Conservation (phyloP, 2,113 vertebrate species). For the Tetraodon nigroviridis region DNA sequence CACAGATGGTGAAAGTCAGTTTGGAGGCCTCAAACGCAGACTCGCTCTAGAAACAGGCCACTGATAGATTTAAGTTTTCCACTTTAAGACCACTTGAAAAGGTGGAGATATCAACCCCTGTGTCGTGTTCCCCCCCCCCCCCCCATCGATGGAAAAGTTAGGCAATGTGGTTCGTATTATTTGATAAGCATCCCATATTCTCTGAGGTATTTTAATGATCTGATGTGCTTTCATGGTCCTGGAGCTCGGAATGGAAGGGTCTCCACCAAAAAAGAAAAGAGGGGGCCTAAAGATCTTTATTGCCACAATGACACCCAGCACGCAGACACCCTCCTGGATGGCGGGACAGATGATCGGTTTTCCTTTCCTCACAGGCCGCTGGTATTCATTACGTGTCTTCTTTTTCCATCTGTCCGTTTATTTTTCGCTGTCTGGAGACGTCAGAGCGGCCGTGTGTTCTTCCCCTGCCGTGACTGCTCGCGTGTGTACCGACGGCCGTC, state of each 20-base stretch:
- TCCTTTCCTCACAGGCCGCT: slow-evolving; percentile 51
- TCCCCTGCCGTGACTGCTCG: slow-evolving; percentile 43
- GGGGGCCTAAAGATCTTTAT: slow-evolving; percentile 43
- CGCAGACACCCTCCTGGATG: slow-evolving; percentile 3
- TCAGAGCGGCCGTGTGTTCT: slow-evolving; percentile 43
- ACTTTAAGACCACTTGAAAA: slow-evolving; percentile 70
- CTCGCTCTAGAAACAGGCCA: slow-evolving; percentile 14
- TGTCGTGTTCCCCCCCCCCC: slow-evolving; percentile 48
- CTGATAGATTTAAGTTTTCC: slow-evolving; percentile 35
- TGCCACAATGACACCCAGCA: slow-evolving; percentile 33
- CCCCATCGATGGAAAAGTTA: slow-evolving; percentile 45
- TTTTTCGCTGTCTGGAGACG: slow-evolving; percentile 67
- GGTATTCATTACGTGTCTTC: slow-evolving; percentile 64
- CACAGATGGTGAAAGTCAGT: too few species aligned
- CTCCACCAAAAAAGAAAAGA: slow-evolving; percentile 12
- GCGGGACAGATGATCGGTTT: slow-evolving; percentile 38
- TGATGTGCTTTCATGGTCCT: slow-evolving; percentile 67
- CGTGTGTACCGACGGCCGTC: slow-evolving; percentile 52
- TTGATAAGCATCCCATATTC: slow-evolving; percentile 81
- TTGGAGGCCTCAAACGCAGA: too few species aligned
- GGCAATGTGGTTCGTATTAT: slow-evolving; percentile 79
- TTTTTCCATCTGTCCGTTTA: slow-evolving; percentile 64
- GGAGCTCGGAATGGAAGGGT: slow-evolving; percentile 36
- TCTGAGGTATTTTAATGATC: slow-evolving; percentile 77
- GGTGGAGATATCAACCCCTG: slow-evolving; percentile 68